Conservation (phyloP, 2,113 vertebrate species). For the Sylvilagus bachmani region DNA sequence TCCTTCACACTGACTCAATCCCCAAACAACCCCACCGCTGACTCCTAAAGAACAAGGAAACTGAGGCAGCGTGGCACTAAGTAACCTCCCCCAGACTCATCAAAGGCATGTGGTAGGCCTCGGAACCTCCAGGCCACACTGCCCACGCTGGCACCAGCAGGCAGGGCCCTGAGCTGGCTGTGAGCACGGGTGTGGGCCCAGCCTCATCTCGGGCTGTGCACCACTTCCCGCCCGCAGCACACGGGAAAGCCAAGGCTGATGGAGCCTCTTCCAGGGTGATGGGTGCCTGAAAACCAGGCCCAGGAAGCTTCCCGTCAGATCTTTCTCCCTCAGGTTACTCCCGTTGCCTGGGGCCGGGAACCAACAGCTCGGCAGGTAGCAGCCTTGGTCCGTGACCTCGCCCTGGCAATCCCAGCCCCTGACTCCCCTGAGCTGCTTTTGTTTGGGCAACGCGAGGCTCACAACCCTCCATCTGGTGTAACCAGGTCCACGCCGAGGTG, state of each 20-base stretch:
- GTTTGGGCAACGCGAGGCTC: not conserved
- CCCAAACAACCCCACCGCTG: not conserved
- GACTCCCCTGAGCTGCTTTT: not conserved
- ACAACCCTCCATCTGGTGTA: too few relatives aligned
- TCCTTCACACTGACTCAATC: not conserved
- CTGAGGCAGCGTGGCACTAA: not conserved
- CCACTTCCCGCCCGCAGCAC: not conserved
- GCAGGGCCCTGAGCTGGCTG: not conserved
- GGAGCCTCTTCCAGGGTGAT: too few relatives aligned
- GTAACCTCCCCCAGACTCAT: not conserved
- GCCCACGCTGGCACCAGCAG: fast-evolving
- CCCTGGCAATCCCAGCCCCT: not conserved
- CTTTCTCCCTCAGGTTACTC: not conserved
- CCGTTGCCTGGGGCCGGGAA: not conserved
- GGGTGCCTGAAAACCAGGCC: too few relatives aligned
- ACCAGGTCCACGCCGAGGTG: not conserved
- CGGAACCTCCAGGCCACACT: not conserved
- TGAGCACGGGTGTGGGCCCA: fast-evolving
- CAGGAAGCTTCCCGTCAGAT: too few relatives aligned
- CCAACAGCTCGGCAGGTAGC: not conserved
- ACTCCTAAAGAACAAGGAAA: not conserved
- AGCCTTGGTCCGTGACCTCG: not conserved
- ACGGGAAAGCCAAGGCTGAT: fast-evolving
- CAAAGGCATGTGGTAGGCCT: not conserved
- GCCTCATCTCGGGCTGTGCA: not conserved